Percentiles rank a stretch among this genome's conserved stretches.
phyloP scores from a whole-genome alignment of 2,888 invertebrate genomes.

The Oscheius myriophilus region DNA sequence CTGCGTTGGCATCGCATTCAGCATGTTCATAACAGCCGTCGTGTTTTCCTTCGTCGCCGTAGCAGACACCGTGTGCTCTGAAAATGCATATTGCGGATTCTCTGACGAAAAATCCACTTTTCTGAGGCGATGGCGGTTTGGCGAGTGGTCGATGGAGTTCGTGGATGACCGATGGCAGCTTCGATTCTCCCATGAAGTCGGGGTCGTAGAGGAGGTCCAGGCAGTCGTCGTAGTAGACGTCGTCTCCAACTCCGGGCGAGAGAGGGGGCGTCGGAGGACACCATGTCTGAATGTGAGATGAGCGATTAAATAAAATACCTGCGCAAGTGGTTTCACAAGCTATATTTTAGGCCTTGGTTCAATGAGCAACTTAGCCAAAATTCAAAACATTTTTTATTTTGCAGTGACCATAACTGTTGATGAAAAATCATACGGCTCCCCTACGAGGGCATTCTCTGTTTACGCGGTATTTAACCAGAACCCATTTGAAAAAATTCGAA shows the following conservation, averaged over 20 bases:
- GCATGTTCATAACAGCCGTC: slow-evolving; percentile 12
- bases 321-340: slow-evolving; percentile 1
- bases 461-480: too few species aligned
- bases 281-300: slow-evolving; percentile 82
- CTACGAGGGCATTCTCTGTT: too few species aligned
- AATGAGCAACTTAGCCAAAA: too few species aligned
- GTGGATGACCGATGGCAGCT: slow-evolving; percentile 43
- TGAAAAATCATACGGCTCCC: too few species aligned
- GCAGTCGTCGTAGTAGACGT: slow-evolving; percentile 87
- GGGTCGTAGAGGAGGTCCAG: slow-evolving; percentile 82
- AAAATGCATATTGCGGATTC: neutral
- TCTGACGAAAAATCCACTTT: slow-evolving; percentile 18
- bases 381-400: neutral
- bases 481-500: too few species aligned
- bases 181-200: slow-evolving; percentile 50
- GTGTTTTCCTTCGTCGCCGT: slow-evolving; percentile 1
- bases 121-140: slow-evolving; percentile 32
- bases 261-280: slow-evolving; percentile 94
- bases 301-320: slow-evolving; percentile 14
- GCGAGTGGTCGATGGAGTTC: slow-evolving; percentile 46
- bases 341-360: neutral
- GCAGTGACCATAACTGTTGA: neutral
- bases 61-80: slow-evolving; percentile 4
- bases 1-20: slow-evolving; percentile 12
- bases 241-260: slow-evolving; percentile 82